Conservation (phyloP, 2,797 vertebrate species). For the Notolabrus celidotus region DNA sequence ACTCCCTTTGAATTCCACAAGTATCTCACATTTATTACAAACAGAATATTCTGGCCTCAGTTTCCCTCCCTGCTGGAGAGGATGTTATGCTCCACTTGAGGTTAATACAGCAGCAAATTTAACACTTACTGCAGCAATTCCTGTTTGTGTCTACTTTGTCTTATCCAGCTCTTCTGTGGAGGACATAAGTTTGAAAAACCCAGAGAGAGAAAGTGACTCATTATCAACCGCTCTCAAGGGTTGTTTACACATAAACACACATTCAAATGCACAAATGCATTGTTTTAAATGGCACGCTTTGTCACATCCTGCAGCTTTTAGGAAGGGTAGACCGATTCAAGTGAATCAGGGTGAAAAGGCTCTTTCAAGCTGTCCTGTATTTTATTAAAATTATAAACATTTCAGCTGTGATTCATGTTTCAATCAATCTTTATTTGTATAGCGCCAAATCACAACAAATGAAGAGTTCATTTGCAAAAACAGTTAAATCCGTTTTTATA, state of each 20-base stretch:
- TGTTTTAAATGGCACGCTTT: constrained; percentile 18
- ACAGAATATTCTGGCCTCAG: constrained; percentile 27
- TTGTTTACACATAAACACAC: not conserved
- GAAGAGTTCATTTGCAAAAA: too few species aligned
- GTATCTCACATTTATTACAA: constrained; percentile 22
- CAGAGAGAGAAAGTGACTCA: constrained; percentile 21
- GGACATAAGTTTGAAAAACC: constrained; percentile 31
- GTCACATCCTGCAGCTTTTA: constrained; percentile 18
- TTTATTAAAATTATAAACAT: constrained; percentile 23
- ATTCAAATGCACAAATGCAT: not conserved
- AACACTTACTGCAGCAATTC: constrained; percentile 16
- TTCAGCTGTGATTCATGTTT: constrained; percentile 25
- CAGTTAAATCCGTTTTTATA: too few species aligned
- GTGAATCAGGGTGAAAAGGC: constrained; percentile 5
- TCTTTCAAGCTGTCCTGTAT: constrained; percentile 6
- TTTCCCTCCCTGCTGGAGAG: constrained; percentile 8
- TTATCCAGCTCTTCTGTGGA: constrained; percentile 12
- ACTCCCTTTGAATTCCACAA: constrained; percentile 26
- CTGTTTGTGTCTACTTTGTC: constrained; percentile 26
- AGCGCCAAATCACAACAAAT: too few species aligned
- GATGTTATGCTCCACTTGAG: constrained; percentile 31
- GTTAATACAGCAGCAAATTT: constrained; percentile 20
- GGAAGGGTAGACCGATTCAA: constrained; percentile 16
- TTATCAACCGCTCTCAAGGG: constrained; percentile 2
- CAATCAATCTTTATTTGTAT: constrained; percentile 17